These are phyloP conservation scores for Andrena bucephala DNA, from an alignment of 2,888 invertebrate species.

Conservation along the genomic window DNA sequence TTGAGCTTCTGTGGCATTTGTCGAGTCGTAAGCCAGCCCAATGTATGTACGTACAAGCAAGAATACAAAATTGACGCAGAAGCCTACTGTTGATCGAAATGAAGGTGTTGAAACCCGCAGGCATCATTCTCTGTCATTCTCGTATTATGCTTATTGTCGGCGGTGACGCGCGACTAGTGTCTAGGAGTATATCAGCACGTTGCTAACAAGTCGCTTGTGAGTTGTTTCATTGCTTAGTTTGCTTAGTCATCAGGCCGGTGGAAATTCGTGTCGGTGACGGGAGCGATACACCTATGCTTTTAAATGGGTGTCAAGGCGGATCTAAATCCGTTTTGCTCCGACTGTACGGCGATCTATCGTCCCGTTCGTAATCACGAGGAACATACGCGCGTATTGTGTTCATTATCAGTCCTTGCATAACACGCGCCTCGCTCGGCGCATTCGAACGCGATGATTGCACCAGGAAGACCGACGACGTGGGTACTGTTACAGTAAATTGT, in stretches of 20 bases:
- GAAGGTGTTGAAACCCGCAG: too few relatives aligned
- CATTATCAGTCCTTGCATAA: conserved; percentile 47
- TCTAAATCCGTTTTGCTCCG: conserved; percentile 49
- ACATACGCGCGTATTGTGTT: conserved; percentile 24
- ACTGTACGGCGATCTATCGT: conserved; percentile 8
- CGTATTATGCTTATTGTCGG: too few relatives aligned
- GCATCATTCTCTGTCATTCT: too few relatives aligned
- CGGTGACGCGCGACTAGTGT: too few relatives aligned
- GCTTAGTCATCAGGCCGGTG: conserved; percentile 48
- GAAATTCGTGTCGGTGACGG: conserved; percentile 57
- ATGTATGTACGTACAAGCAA: too few relatives aligned
- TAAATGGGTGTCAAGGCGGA: conserved; percentile 61
- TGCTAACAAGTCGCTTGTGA: neutral
- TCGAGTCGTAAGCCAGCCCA: too few relatives aligned
- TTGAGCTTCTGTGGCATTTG: too few relatives aligned
- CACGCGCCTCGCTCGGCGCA: conserved; percentile 13
- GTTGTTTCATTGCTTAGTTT: conserved; percentile 33
- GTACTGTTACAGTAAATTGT: conserved; percentile 49
- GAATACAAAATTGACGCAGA: too few relatives aligned
- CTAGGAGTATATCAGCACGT: too few relatives aligned
- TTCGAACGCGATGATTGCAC: conserved; percentile 31
- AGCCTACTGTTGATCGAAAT: too few relatives aligned
- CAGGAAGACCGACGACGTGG: conserved; percentile 19
- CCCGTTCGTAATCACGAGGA: conserved; percentile 19
- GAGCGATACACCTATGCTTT: conserved; percentile 9